Evolutionary conservation across 2,797 vertebrate genomes (phyloP).

Genomic region (Xenentodon cancila): DNA sequence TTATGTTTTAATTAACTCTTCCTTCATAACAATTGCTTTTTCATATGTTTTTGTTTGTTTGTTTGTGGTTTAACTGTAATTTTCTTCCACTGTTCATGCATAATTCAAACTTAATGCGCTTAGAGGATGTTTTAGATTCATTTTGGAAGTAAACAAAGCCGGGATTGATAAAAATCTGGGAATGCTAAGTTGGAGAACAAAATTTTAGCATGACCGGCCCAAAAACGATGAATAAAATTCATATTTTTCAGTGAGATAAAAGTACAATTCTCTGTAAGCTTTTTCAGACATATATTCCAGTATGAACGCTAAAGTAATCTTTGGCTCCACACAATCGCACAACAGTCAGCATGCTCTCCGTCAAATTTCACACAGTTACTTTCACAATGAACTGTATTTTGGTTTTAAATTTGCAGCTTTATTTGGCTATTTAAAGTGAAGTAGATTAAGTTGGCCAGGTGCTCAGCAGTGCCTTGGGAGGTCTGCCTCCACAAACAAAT

Average conservation of each 20-base stretch:
- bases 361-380: constrained; percentile 38
- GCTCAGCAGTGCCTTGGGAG: constrained; percentile 47
- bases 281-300: constrained; percentile 28
- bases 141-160: no score
- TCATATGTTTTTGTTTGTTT: no score
- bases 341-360: constrained; percentile 26
- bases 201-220: neutral
- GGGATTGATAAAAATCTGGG: no score
- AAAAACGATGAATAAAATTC: constrained; percentile 27
- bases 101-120: no score
- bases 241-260: constrained; percentile 29
- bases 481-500: constrained; percentile 38
- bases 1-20: no score
- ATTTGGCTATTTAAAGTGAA: constrained; percentile 39
- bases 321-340: constrained; percentile 28
- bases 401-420: constrained; percentile 48
- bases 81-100: no score
- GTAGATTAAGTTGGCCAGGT: constrained; percentile 35
- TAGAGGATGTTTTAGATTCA: no score
- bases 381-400: constrained; percentile 51
- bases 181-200: neutral
- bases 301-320: constrained; percentile 48
- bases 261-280: constrained; percentile 15
- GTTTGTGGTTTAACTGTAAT: no score
- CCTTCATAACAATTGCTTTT: no score